Base-by-base conservation (phyloP, 2,113 vertebrate genomes). In the Hepsetus odoe region DNA sequence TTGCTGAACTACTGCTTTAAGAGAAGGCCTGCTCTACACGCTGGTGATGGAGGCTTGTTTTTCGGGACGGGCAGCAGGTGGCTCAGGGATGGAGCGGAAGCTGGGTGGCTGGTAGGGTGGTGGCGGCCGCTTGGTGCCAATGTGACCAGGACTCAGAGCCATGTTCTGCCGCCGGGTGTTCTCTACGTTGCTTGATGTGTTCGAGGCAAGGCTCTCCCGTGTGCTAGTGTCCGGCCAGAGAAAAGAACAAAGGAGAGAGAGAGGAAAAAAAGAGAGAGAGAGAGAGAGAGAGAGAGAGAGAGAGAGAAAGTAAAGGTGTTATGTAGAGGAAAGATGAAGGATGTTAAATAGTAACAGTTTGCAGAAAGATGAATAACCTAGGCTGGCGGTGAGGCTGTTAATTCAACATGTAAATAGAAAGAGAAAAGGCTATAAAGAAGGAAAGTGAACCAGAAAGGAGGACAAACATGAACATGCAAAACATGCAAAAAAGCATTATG, bases 11-110 rank as follows among this genome's bases (percentile, higher is more conserved):
- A 55, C 4, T 28, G 53, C 28, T 53, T 72, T 72, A 44, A 59
- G 49, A 68, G 22, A 53, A 44, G 66, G 38, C 35, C 53, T 79
- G 28, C 61, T 49, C 82, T 93, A 98, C 92, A 99, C 97, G 85
- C 97, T 98, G 90, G 97, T 99, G 90, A 99, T 97, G 85, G 97
- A 98, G 77, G 97, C 97, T 93, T 98, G 98, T 92, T 96, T 99
- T 88, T 99, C 97, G n/a, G 95, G 91, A 83, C 97, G 96, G 3
- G 86, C 90, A 32, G 93, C 40, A 0, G 95, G 89, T 0, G 96
- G 92, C 83, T 99, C 97, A 0, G 95, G 88, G 80, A 94, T 86
- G 62, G 95, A 86, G 72, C 95, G 95, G 90, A 98, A 98, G 90
- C 68, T 95, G 51, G 82, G 79, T 12, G 76, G 70, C 24, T 84